phyloP scores from a whole-genome alignment of 1,140 invertebrate genomes.

The Ylistrum balloti region DNA sequence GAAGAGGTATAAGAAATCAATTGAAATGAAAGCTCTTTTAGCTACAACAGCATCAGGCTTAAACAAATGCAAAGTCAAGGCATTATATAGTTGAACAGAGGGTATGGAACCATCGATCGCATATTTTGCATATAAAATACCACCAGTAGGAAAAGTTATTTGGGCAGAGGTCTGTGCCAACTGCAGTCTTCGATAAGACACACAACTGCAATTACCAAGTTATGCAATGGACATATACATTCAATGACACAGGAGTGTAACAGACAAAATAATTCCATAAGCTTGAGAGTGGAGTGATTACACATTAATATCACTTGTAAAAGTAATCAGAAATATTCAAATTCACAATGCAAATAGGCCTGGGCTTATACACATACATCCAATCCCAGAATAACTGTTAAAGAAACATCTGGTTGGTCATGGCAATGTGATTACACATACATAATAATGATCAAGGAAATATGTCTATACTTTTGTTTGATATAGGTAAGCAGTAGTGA shows the following conservation, averaged over 20 bases:
- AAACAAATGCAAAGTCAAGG: not conserved
- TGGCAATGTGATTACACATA: no score
- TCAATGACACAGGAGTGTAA: not conserved
- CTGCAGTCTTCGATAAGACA: not conserved
- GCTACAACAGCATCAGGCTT: not conserved
- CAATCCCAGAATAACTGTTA: not conserved
- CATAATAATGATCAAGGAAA: no score
- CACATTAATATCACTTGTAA: no score
- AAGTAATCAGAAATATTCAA: no score
- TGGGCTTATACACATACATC: not conserved
- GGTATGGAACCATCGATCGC: not conserved
- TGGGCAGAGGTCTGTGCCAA: not conserved
- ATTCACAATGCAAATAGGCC: no score
- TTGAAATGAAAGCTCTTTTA: not conserved
- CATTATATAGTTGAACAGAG: not conserved
- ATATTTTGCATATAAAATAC: conserved; percentile 15
- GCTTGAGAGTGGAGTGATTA: no score
- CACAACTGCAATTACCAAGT: not conserved
- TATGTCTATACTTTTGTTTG: no score
- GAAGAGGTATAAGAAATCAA: not conserved
- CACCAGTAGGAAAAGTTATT: not conserved
- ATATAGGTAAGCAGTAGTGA: no score
- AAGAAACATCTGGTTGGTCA: no score
- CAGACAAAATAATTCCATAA: not conserved
- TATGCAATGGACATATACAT: not conserved